Evolutionary conservation across 2,113 vertebrate species (phyloP).

Genomic region (Naja naja): DNA sequence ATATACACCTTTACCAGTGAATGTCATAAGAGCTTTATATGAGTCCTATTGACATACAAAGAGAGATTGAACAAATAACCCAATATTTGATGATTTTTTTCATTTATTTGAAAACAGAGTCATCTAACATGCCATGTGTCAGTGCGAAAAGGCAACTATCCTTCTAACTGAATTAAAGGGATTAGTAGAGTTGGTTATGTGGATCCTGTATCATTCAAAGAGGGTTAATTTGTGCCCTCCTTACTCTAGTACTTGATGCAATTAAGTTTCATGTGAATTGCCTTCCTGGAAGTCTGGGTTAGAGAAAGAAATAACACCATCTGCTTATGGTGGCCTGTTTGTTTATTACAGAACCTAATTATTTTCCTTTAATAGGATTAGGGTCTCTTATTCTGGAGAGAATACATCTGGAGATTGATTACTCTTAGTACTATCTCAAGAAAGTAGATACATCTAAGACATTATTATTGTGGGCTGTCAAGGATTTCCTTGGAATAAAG

Average conservation of each 20-base stretch:
- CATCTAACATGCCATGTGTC: not conserved
- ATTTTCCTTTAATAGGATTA: not conserved
- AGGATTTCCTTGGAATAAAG: not conserved
- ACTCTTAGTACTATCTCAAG: not conserved
- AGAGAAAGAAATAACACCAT: not conserved
- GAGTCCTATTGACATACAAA: not conserved
- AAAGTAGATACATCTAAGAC: not conserved
- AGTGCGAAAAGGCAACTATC: not conserved
- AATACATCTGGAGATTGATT: not conserved
- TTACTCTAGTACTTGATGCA: not conserved
- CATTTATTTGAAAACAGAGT: not conserved
- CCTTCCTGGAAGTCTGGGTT: not conserved
- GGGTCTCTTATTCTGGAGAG: not conserved
- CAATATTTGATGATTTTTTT: not conserved
- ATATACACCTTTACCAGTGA: not conserved
- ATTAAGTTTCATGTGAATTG: not conserved
- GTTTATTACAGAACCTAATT: not conserved
- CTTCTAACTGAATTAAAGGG: not conserved
- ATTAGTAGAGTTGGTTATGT: not conserved
- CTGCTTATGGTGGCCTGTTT: not conserved
- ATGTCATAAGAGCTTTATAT: not conserved
- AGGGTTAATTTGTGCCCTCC: not conserved
- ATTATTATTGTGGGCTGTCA: not conserved
- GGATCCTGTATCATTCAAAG: not conserved
- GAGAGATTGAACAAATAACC: not conserved